Base-by-base conservation (phyloP, 2,113 vertebrate species). In the Colius striatus region DNA sequence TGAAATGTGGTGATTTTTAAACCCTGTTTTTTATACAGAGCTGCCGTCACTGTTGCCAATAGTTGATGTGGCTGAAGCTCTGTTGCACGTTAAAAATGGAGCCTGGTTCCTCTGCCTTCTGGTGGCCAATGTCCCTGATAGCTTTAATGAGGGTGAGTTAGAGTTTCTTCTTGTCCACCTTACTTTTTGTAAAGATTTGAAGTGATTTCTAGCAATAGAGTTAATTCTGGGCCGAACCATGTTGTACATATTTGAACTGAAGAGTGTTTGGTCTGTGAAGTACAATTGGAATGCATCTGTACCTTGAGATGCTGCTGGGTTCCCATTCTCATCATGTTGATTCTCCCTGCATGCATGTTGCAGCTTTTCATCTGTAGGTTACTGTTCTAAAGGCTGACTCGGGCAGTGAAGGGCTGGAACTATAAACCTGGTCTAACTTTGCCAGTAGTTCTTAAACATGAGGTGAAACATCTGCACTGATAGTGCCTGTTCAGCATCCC, bases 31-130 rank as follows among this genome's bases (percentile, higher is more conserved):
- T 74, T 60, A 12, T 43, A 2, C 73, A 99, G 99, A 99, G 87
- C 97, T 99, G 55, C 99, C 99, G 1, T 99, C 99, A 0, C 95
- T 99, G 90, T 95, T 99, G 95, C 99, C 99, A 1, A 99, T 99
- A 27, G 98, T 99, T 48, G 99, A 99, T 15, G 99, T 99, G 88
- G 99, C 99, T 2, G 99, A 99, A 93, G 99, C 99, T 73, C 97
- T 99, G 95, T 96, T 99, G 20, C 99, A 99, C 2, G 98, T 99
- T 74, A 98, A 98, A 51, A 99, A 99, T 1, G 99, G 99, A 63
- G 98, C 99, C 92, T 99, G 99, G 99, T 99, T 99, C 97, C 98
- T 99, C 70, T 99, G 99, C 97, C 98, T 99, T 29, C 97, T 99
- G 83, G 99, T 99, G 71, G 99, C 99, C 93, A 99, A 99, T 21